Evolutionary conservation across 2,113 vertebrate species (phyloP), one percentile per base, ranked within the genome.

Genomic region (Odontophorus gujanensis): DNA sequence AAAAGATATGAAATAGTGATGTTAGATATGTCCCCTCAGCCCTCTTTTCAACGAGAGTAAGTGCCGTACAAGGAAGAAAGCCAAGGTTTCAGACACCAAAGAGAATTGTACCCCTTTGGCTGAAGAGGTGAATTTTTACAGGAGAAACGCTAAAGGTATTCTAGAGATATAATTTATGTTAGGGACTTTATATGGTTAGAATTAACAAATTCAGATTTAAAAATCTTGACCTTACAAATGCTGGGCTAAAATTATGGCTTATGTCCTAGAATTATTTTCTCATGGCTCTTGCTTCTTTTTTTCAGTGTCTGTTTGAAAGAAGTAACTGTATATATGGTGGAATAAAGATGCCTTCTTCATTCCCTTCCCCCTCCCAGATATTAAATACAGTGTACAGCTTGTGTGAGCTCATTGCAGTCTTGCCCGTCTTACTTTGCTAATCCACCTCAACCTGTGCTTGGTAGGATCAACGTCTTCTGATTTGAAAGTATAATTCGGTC

Each of bases 401-500:
- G 48, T 80, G 62, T 97, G 86, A 96, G 92, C 72, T 96, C 79
- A 85, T 96, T 97, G 71, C 92, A 96, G 85, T 87, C 88, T 96
- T 98, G 96, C 87, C 96, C 72, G 73, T 93, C 97, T 97, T 97
- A 97, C 97, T 97, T 97, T 96, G 94, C 96, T 97, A 95, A 97
- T 97, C 93, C 92, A 97, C 95, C 93, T 97, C 96, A 97, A 97
- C 97, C 95, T 98, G 91, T 96, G 92, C 93, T 97, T 92, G 94
- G 93, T 96, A 97, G 93, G 94, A 97, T 97, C 96, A 97, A 92
- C 93, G 90, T 97, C 95, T 97, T 97, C 94, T 97, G 95, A 98
- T 98, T 98, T 98, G 94, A 98, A 98, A 98, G 97, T 98, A 96
- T 98, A 98, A 98, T 98, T 97, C 89, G 86, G 92, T 94, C 96